A percentile compares a stretch with the other conserved stretches of the same genome.
Evolutionary conservation across 2,888 invertebrate species (phyloP).

Genomic region (Melipona bicolor): DNA sequence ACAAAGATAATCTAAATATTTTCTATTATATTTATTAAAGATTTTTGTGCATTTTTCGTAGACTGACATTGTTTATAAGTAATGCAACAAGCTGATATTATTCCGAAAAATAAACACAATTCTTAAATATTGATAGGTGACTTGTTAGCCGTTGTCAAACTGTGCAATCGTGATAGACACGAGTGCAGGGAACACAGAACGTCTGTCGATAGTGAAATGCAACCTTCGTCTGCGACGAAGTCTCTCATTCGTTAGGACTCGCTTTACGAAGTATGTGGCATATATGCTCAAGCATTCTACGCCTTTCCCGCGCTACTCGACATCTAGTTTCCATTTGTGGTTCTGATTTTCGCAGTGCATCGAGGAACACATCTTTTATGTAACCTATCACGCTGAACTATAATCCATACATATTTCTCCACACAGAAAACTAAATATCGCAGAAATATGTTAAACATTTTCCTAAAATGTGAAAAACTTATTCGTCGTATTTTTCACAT

Average conservation of each 20-base stretch:
- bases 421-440: neutral
- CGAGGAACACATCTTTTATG: neutral
- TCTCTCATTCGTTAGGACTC: conserved; percentile 2
- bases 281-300: neutral
- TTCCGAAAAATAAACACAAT: neutral
- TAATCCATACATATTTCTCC: neutral
- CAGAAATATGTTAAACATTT: neutral
- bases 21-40: too few relatives aligned
- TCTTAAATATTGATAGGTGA: neutral
- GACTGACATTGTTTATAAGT: too few relatives aligned
- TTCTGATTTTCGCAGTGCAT: neutral
- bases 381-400: too few relatives aligned
- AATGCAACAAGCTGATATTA: neutral
- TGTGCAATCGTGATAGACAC: neutral
- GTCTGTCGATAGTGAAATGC: conserved; percentile 18
- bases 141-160: conserved; percentile 3
- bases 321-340: neutral
- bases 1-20: too few relatives aligned
- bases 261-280: neutral
- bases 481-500: neutral
- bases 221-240: conserved; percentile 13
- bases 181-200: neutral
- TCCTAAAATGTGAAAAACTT: too few relatives aligned
- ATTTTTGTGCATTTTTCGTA: too few relatives aligned
- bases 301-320: neutral